phyloP scores from a whole-genome alignment of 2,797 vertebrate genomes.

The Mormyrus proboscirostris region DNA sequence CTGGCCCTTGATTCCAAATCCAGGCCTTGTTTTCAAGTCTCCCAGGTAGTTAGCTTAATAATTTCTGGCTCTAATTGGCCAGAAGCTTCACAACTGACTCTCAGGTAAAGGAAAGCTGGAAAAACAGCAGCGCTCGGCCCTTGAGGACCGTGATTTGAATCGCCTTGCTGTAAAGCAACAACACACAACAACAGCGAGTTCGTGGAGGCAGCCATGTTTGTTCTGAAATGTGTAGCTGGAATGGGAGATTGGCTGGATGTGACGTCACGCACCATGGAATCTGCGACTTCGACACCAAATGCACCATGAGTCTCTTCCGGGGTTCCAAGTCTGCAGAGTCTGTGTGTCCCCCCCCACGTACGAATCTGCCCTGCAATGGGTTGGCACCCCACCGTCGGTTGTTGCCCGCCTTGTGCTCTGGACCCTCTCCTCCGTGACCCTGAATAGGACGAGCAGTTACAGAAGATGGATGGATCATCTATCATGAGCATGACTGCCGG shows the following conservation, averaged over 20 bases:
- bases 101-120: no score
- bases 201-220: neutral
- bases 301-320: neutral
- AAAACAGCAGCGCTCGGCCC: no score
- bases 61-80: no score
- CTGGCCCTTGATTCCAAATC: no score
- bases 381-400: neutral
- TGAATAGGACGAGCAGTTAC: neutral
- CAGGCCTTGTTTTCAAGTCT: no score
- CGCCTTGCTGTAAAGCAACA: neutral
- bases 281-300: neutral
- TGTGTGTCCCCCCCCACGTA: no score
- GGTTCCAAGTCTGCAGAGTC: neutral
- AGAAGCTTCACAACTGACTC: no score
- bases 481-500: neutral
- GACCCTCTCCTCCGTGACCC: neutral
- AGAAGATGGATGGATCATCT: neutral
- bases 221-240: neutral
- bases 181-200: neutral
- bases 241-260: neutral
- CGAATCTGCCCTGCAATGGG: neutral
- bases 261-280: neutral
- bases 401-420: neutral
- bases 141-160: no score
- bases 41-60: no score